A percentile compares a stretch with the other conserved stretches of the same genome.
These are phyloP conservation scores for Lathronympha strigana DNA, from an alignment of 2,888 invertebrate genomes.

Conservation along the genomic window DNA sequence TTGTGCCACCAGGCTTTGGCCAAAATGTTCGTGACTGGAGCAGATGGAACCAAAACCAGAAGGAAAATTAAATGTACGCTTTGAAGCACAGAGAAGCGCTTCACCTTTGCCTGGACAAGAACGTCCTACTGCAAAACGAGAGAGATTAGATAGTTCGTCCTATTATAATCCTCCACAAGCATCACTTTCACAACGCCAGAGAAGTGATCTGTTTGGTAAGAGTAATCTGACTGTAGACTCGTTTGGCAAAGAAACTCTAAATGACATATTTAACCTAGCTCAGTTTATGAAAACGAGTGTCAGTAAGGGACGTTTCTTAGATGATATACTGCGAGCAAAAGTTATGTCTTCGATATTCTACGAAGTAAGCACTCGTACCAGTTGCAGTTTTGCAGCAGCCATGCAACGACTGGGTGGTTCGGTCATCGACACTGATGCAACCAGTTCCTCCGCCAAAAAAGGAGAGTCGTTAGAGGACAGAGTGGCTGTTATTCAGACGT, in stretches of 20 bases:
- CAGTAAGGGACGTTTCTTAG: slow-evolving; percentile 92
- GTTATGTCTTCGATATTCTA: slow-evolving; percentile 98
- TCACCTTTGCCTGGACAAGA: slow-evolving; percentile 80
- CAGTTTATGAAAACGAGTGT: slow-evolving; percentile 93
- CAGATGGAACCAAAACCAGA: slow-evolving; percentile 69
- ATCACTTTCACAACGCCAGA: slow-evolving; percentile 72
- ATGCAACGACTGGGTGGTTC: slow-evolving; percentile 98
- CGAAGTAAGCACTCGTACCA: slow-evolving; percentile 98
- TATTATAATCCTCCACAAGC: slow-evolving; percentile 74
- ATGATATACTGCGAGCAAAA: slow-evolving; percentile 95
- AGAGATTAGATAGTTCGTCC: slow-evolving; percentile 84
- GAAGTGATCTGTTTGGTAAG: slow-evolving; percentile 85
- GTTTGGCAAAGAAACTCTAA: slow-evolving; percentile 94
- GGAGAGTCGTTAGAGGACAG: slow-evolving; percentile 98
- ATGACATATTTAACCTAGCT: slow-evolving; percentile 97
- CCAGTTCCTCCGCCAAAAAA: slow-evolving; percentile 96
- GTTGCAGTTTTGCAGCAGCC: slow-evolving; percentile 97
- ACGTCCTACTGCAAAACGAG: slow-evolving; percentile 58
- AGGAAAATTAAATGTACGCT: slow-evolving; percentile 83
- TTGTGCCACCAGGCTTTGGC: slow-evolving; percentile 94
- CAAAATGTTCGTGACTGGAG: slow-evolving; percentile 90
- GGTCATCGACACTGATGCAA: slow-evolving; percentile 95
- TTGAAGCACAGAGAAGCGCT: slow-evolving; percentile 77
- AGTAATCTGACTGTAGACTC: slow-evolving; percentile 93
- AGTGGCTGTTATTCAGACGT: slow-evolving; percentile 95